A percentile compares a stretch with the other conserved stretches of the same genome.
Conservation (phyloP, 1,140 invertebrate genomes). For the Chrysoperla carnea region DNA sequence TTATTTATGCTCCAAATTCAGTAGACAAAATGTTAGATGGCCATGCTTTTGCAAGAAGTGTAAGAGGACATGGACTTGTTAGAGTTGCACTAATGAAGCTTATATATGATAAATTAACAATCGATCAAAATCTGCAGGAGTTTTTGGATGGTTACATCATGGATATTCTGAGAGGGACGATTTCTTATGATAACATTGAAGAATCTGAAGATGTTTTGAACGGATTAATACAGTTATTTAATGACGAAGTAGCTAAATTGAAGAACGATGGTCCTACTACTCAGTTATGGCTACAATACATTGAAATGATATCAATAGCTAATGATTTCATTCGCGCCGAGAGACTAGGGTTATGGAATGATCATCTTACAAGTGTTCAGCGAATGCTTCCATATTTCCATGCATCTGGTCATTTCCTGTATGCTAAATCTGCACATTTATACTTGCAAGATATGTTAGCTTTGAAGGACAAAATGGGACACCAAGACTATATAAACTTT, state of each 20-base stretch:
- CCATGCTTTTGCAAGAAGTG: slow-evolving; percentile 15
- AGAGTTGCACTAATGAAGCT: slow-evolving; percentile 14
- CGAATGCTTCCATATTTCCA: slow-evolving; percentile 22
- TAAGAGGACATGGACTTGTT: slow-evolving; percentile 19
- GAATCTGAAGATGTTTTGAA: no score
- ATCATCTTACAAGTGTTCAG: slow-evolving; percentile 11
- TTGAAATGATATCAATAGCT: slow-evolving; percentile 12
- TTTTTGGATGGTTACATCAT: slow-evolving; percentile 4
- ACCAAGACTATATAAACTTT: no score
- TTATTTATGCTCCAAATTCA: slow-evolving; percentile 17
- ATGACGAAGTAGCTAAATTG: slow-evolving; percentile 1
- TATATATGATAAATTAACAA: no score
- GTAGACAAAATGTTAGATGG: slow-evolving; percentile 21
- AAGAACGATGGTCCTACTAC: slow-evolving; percentile 11
- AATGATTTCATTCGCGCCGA: slow-evolving; percentile 17
- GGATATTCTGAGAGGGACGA: no score
- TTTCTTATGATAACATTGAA: no score
- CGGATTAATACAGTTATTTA: no score
- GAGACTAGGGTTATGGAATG: slow-evolving; percentile 15
- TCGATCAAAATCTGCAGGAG: no score
- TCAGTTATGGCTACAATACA: slow-evolving; percentile 18
- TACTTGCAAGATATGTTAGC: slow-evolving; percentile 22
- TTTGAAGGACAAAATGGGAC: no score
- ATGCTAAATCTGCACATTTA: slow-evolving; percentile 17
- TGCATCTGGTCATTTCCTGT: slow-evolving; percentile 17